Conservation (phyloP, 2,113 vertebrate species). For the Amia ocellicauda region DNA sequence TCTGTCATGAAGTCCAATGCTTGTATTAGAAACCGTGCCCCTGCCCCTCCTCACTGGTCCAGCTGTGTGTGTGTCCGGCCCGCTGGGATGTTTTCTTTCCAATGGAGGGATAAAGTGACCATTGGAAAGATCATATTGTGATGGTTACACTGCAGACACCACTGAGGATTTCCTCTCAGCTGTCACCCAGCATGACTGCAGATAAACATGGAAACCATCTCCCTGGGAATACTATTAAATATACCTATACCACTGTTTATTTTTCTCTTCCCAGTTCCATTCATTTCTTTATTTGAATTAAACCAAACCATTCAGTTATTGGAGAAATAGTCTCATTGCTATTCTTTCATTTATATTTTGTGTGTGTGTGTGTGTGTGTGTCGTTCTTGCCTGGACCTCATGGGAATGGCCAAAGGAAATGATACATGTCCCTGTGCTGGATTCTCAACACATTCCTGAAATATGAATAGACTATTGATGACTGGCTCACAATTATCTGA, state of each 20-base stretch:
- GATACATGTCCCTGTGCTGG: no score
- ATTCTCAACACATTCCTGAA: no score
- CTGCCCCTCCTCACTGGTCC: not conserved
- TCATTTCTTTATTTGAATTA: not conserved
- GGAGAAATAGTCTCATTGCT: not conserved
- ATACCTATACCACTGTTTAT: not conserved
- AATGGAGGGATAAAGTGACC: not conserved
- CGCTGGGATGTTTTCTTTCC: not conserved
- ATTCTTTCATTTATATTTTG: not conserved
- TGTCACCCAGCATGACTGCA: not conserved
- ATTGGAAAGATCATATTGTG: slow-evolving; percentile 7
- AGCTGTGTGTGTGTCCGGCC: not conserved
- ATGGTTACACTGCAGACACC: not conserved
- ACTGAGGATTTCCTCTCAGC: not conserved
- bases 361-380: no score
- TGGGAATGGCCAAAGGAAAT: no score
- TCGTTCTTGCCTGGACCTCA: no score
- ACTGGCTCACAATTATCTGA: no score
- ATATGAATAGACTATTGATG: no score
- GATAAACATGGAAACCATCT: slow-evolving; percentile 7
- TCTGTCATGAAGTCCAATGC: no score
- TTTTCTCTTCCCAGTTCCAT: not conserved
- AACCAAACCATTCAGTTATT: no score
- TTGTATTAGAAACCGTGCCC: no score
- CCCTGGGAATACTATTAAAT: not conserved